Base-by-base conservation (phyloP, 2,888 invertebrate genomes). In the Nomada fabriciana region DNA sequence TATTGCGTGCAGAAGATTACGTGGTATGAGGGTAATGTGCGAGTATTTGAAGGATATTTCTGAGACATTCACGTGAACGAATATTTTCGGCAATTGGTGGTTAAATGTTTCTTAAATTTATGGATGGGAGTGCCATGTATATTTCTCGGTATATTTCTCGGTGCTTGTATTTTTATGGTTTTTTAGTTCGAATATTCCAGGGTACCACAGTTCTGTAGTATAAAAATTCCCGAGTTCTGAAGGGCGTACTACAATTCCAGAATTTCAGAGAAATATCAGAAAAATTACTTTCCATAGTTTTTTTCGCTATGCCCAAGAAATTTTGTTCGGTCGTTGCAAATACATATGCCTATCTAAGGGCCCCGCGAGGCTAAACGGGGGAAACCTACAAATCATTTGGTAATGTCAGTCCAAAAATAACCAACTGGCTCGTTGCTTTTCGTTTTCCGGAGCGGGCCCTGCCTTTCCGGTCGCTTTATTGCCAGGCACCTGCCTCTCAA, bases 391-490 rank as follows among this genome's bases (percentile, higher is more conserved):
- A 87, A 87, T 88, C 82, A 83, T 81, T 64, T 53, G 65, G 73
- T 84, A 82, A 88, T 78, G 76, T 61, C 79, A 70, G 18, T 68
- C 43, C 81, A 61, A 84, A 83, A 87, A 86, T 86, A 87, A 60
- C 86, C 76, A 36, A 47, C 29, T 10, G 11, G 83, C 84, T 88
- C 86, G 86, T 90, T 89, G 83, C 83, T 86, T 86, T 86, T 78
- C 83, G 82, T 88, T 90, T 84, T 77, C 85, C 79, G 84, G 76
- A 60, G 43, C 74, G 72, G 70, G 42, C 77, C 29, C 11, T 69
- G 78, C 74, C 83, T 83, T 86, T 82, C 79, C 80, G 73, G 83
- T 84, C 82, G 86, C 82, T 89, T 90, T 90, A 90, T 87, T 82
- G 76, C 80, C 73, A 73, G 77, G 77, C 89, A 88, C 87, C 88